Base-by-base conservation (phyloP, 2,888 invertebrate species). In the Ommatoiulus sabulosus region DNA sequence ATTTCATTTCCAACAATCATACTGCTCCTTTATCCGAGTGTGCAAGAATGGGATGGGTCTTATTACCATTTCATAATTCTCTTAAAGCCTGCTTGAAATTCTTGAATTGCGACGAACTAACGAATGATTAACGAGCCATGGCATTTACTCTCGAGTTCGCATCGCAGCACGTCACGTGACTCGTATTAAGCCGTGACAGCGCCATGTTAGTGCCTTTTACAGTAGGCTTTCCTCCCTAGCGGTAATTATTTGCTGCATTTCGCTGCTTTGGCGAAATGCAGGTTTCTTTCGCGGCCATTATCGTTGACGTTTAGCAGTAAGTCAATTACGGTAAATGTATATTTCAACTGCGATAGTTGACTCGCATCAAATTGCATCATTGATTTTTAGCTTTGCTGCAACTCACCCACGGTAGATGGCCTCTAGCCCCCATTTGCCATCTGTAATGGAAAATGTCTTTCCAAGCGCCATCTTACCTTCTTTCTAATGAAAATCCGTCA, bases 241-340 rank as follows among this genome's bases (percentile, higher is more conserved):
- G 72, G 72, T 72, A 72, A 72, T 72, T 72, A 72, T 72, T 72
- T 72, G 72, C 7, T 24, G 24, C 72, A 72, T 6, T 72, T 72
- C n/a, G 6, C 10, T 72, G 72, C 72, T 6, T 6, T 8, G 80
- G 4, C 24, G 20, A 80, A 80, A 80, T 35, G 24, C 80, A 35
- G 80, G 80, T 80, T 35, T 80, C 80, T 24, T 24, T 72, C 24
- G 7, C 20, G 15, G 35, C 35, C 80, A 43, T 80, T 80, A 80
- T 43, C 24, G 35, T 80, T 80, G 80, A 80, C 80, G 80, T 72
- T 72, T n/a, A 72, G 72, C 72, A 72, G 72, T 72, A 24, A 72
- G 72, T 80, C 80, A 80, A 35, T 80, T 80, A 80, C 80, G 12
- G 80, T 80, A 80, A 80, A 80, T 80, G 35, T 80, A 72, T 72